Evolutionary conservation across 2,113 vertebrate species (phyloP).

Genomic region (Cyprinodon brontotheroides): DNA sequence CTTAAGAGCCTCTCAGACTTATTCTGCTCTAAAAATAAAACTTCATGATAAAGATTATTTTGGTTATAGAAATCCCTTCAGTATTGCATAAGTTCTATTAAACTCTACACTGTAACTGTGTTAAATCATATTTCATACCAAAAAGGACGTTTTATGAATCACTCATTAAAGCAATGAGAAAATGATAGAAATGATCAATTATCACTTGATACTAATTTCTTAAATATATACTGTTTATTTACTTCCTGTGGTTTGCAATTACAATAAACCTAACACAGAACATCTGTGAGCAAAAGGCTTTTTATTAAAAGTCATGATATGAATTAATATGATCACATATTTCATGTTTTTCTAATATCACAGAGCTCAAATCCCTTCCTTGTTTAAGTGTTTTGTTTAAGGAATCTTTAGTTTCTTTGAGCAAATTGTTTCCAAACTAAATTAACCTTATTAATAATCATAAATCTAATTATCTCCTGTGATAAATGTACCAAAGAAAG

Average conservation of each 20-base stretch:
- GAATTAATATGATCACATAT: background rate
- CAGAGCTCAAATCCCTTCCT: background rate
- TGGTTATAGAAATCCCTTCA: background rate
- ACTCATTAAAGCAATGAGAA: too few species aligned
- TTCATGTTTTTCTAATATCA: background rate
- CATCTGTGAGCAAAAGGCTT: background rate
- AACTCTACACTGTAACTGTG: background rate
- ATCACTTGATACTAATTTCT: background rate
- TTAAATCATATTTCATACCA: background rate
- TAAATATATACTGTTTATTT: background rate
- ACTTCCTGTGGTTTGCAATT: background rate
- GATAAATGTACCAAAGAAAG: background rate
- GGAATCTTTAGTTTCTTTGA: background rate
- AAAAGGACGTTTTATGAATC: too few species aligned
- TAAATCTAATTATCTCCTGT: background rate
- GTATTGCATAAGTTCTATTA: background rate
- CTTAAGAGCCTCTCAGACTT: background rate
- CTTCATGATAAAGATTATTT: background rate
- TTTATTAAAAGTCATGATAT: background rate
- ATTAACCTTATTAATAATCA: too few species aligned
- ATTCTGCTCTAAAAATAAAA: background rate
- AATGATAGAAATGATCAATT: background rate
- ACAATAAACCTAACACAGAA: background rate
- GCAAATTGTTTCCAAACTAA: background rate
- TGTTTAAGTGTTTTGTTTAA: background rate